These are phyloP conservation scores for Psittacara wagleri DNA, from an alignment of 2,113 vertebrate species.

Conservation along the genomic window DNA sequence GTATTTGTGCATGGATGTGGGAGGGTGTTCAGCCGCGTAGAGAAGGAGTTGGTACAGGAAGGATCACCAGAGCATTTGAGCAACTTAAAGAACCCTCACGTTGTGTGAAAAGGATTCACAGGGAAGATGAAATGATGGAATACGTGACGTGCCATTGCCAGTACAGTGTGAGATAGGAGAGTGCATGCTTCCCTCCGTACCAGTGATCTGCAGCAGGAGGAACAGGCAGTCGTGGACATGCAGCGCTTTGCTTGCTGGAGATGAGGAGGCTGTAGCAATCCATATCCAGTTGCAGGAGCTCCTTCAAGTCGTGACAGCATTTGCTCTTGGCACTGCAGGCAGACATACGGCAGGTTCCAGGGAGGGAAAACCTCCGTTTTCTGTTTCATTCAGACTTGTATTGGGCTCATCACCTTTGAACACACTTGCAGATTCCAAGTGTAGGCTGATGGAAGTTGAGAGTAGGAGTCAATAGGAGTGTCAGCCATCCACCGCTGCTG, in stretches of 20 bases:
- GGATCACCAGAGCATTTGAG: background rate
- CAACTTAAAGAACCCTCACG: background rate
- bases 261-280: background rate
- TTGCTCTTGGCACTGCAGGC: background rate
- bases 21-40: background rate
- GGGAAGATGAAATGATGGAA: background rate
- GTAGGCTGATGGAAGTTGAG: background rate
- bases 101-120: background rate
- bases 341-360: background rate
- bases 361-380: background rate
- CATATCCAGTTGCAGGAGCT: background rate
- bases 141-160: accelerated
- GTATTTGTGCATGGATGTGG: background rate
- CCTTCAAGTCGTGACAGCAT: background rate
- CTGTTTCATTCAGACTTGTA: background rate
- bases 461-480: background rate
- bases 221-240: background rate
- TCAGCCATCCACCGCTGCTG: background rate
- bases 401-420: background rate
- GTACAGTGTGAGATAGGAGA: background rate
- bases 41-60: background rate
- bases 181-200: background rate
- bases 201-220: background rate
- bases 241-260: background rate
- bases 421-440: background rate